Base-by-base conservation (phyloP, 2,888 invertebrate species). In the Cepaea hortensis region DNA sequence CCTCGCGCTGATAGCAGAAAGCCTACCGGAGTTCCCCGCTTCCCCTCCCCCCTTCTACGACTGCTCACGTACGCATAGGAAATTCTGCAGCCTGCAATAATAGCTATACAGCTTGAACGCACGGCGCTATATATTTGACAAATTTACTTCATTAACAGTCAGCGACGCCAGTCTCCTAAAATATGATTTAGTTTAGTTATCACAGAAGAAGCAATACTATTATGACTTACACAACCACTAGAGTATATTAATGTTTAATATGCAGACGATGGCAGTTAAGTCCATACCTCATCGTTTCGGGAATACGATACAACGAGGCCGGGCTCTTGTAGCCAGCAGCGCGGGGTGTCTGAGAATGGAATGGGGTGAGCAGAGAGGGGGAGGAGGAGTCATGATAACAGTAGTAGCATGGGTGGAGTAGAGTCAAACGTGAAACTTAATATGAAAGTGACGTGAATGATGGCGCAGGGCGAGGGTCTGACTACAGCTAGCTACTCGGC, bases 1-100 rank as follows among this genome's bases (percentile, higher is more conserved):
- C 65, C 79, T 79, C 79, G 79, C 79, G 79, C 23, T 79, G 85
- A 85, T 85, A 85, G 55, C 79, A 35, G 55, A 75, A 35, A 62
- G 65, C 65, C 68, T 55, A 55, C 55, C 55, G 55, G 11, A 11
- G 11, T 55, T 6, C 55, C 11, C 7, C 55, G 7, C 7, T 55
- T 55, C 55, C 11, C 55, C 55, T 11, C 55, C 70, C 50, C 9
- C n/a, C 35, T 1, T 35, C 61, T 62, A 23, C 62, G 23, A 23
- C 20, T 79, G 55, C 79, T 85, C 70, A 85, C 77, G 79, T 68
- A 77, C 68, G 79, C 77, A 65, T 7, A 20, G n/a, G 68, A 48
- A 84, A 35, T 46, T n/a, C 11, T n/a, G 15, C 20, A 46, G 48
- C 46, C 7, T 13, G 46, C 61, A 13, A 65, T 18, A 62, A 5